A percentile compares a stretch with the other conserved stretches of the same genome.
phyloP scores from a whole-genome alignment of 2,113 vertebrate species.

The Oceanites oceanicus region DNA sequence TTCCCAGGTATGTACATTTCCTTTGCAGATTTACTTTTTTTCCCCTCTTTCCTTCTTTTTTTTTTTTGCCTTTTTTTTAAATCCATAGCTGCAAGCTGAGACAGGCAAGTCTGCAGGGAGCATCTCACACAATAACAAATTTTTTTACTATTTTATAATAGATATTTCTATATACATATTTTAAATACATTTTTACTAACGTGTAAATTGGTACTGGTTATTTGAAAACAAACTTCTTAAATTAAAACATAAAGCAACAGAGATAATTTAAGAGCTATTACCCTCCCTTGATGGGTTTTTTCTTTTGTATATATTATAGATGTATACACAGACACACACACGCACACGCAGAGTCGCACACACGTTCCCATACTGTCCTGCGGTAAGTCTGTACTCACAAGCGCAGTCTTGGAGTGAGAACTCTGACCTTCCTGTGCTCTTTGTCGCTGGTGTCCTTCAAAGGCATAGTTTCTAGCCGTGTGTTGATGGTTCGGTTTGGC shows the following conservation, averaged over 20 bases:
- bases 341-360: background rate
- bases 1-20: conserved; percentile 89
- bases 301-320: background rate
- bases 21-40: background rate
- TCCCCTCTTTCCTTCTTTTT: background rate
- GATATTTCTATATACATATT: background rate
- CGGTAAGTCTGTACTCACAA: background rate
- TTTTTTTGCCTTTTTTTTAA: background rate
- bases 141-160: background rate
- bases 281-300: background rate
- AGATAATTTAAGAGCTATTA: background rate
- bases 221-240: conserved; percentile 36
- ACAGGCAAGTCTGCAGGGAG: conserved; percentile 36
- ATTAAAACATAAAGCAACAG: background rate
- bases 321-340: background rate
- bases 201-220: conserved; percentile 42
- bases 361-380: background rate
- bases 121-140: background rate
- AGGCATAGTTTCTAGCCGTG: fast-evolving
- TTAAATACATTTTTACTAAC: background rate
- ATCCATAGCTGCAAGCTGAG: conserved; percentile 21
- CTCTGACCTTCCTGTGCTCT: background rate
- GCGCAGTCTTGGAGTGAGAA: background rate
- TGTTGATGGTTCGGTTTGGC: background rate
- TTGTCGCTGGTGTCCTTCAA: background rate